Percentiles rank a stretch among this genome's conserved stretches.
These are phyloP conservation scores for Tapera naevia DNA, from an alignment of 2,797 vertebrate genomes.

Conservation along the genomic window DNA sequence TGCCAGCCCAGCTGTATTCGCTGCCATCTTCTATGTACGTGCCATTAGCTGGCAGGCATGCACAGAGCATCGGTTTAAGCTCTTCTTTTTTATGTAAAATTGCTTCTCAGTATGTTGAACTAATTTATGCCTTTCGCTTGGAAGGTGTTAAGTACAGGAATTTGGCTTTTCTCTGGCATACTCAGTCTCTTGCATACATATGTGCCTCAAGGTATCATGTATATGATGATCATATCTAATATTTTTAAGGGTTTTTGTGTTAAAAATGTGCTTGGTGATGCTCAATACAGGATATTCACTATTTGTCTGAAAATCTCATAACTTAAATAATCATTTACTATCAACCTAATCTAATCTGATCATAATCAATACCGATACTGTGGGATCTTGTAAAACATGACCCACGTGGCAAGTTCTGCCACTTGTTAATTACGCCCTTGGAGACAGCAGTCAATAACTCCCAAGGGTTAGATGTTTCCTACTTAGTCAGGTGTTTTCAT, in stretches of 20 bases:
- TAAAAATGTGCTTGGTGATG: background rate
- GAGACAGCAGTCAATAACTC: constrained; percentile 50
- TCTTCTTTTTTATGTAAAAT: constrained; percentile 29
- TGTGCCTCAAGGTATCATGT: background rate
- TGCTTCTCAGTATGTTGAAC: background rate
- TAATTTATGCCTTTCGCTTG: constrained; percentile 21
- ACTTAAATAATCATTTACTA: constrained; percentile 45
- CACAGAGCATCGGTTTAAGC: background rate
- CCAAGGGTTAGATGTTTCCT: constrained; percentile 59
- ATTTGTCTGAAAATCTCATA: constrained; percentile 37
- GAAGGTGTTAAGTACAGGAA: constrained; percentile 21
- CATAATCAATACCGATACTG: constrained; percentile 54
- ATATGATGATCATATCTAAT: background rate
- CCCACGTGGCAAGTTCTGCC: constrained; percentile 56
- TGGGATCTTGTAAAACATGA: constrained; percentile 63
- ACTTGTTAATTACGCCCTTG: constrained; percentile 57
- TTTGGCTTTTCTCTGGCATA: background rate
- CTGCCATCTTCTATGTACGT: background rate
- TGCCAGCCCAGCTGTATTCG: background rate
- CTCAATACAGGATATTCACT: background rate
- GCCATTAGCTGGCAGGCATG: background rate
- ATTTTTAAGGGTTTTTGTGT: background rate
- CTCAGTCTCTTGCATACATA: background rate
- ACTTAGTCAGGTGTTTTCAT: constrained; percentile 70
- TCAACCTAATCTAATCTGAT: constrained; percentile 56